Evolutionary conservation across 2,797 vertebrate genomes (phyloP), one percentile per base, ranked within the genome.

Genomic region (Syngnathus rostellatus): DNA sequence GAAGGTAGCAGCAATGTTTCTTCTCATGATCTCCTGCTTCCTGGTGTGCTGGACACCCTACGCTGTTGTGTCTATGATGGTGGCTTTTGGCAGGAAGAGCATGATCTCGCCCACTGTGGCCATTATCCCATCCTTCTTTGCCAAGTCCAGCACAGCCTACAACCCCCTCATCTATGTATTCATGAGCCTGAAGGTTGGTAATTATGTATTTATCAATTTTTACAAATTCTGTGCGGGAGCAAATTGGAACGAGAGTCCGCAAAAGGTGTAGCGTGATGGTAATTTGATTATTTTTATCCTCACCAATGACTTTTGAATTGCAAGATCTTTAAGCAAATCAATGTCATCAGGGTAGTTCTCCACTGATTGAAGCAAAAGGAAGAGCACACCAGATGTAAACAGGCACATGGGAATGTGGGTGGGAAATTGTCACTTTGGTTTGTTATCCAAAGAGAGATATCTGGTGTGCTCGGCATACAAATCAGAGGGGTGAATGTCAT

Each of bases 1-100:
- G 83, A 96, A 95, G 77, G 88, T 96, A 50, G 92, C 96, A 0
- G 90, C 89, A 64, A 96, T 95, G 94, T 95, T 94, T 76, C 91
- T 97, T 68, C 80, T 96, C 67, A 95, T 97, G 94, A 94, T 95
- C 64, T 85, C 85, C 72, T 90, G 90, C 0, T 97, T 96, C 81
- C 90, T 98, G 83, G 68, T 93, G 78, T 95, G 93, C 65, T 96
- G 94, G 95, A 95, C 93, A 54, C 96, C 96, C 55, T 94, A 94
- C 50, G 91, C 94, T 0, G 87, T 95, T 1, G 89, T 94, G 68
- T 95, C 93, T 40, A 92, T 98, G 83, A 75, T 97, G 79, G 83
- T 93, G 79, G 93, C 92, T 16, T 95, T 94, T 6, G 92, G 95
- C 63, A 91, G 88, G 37, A 87, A 85, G 67, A 90, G 86, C 70